Evolutionary conservation across 2,797 vertebrate species (phyloP), one percentile per base, ranked within the genome.

Genomic region (Cyprinodon diabolis): DNA sequence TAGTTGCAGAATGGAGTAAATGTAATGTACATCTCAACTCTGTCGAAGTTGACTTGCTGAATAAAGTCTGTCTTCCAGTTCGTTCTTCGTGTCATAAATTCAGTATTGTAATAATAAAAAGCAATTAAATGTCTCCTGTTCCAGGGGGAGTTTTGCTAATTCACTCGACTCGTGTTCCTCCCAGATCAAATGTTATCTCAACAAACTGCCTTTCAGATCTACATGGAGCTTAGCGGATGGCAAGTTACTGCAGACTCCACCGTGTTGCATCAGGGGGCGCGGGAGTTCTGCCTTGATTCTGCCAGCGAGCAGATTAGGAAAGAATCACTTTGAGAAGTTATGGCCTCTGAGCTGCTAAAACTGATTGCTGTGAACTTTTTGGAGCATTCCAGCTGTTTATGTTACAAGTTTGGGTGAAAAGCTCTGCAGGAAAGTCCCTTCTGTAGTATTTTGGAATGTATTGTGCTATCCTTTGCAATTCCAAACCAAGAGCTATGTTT

Each of bases 121-220:
- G 17, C 17, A 1, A 62, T 37, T 62, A 21, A 37, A 37, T 19
- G 57, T 35, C 57, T 58, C 57, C 57, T 37, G 14, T 17, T 37
- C 35, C 57, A 4, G 1, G 15, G 57, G 30, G 57, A 62, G 4
- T 62, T 62, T 12, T 40, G 58, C 15, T 17, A 62, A 35, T 40
- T 1, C 58, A 4, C 6, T 40, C 35, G 4, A 7, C 35, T 12
- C 4, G 9, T 7, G 19, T n/a, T 63, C 19, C 19, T 63, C 60
- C 19, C 60, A 63, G 60, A 67, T 68, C 19, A 0, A 17, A 30
- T 21, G 1, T 47, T 19, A 19, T 60, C n/a, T 62, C 58, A 57
- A 56, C 35, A 69, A 63, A 70, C 65, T 49, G 15, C 60, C 11
- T 21, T 58, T 56, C 58, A 70, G 72, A 72, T 75, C 69, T 19